Conservation (phyloP, 2,888 invertebrate species). For the Andricus curvator region DNA sequence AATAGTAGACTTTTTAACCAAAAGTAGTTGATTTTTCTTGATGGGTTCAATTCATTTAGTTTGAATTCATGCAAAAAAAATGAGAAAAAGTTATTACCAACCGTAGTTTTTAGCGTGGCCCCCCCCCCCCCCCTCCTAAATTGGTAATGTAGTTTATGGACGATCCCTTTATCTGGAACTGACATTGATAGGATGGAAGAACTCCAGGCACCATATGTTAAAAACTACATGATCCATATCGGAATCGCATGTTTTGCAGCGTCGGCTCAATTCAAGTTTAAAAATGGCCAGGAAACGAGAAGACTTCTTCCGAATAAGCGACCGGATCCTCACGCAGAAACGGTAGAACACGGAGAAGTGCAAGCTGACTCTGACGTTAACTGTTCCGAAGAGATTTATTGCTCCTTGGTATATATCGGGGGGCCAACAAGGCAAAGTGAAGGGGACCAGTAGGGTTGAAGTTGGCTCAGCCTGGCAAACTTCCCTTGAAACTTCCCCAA, state of each 20-base stretch:
- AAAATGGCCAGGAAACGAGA: slow-evolving; percentile 50
- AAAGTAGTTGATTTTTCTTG: too few species aligned
- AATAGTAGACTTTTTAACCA: too few species aligned
- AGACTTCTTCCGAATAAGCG: slow-evolving; percentile 44
- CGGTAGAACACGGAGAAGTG: slow-evolving; percentile 43
- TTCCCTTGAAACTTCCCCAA: slow-evolving; percentile 63
- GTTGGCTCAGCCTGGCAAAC: neutral
- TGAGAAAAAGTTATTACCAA: too few species aligned
- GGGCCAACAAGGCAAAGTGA: slow-evolving; percentile 42
- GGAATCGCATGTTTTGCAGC: slow-evolving; percentile 3
- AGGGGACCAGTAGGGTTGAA: slow-evolving; percentile 40
- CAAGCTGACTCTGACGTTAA: slow-evolving; percentile 74
- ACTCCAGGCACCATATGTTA: slow-evolving; percentile 11
- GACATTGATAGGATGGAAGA: neutral
- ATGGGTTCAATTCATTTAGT: too few species aligned
- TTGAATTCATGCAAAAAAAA: too few species aligned
- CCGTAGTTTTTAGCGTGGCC: too few species aligned
- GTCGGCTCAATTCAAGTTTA: slow-evolving; percentile 45
- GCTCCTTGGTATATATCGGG: slow-evolving; percentile 67
- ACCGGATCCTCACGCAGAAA: slow-evolving; percentile 34
- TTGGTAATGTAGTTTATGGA: too few species aligned
- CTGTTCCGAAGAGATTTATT: slow-evolving; percentile 72
- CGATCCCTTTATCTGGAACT: neutral
- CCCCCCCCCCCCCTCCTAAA: too few species aligned
- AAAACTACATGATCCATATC: slow-evolving; percentile 18